A percentile compares a stretch with the other conserved stretches of the same genome.
Conservation (phyloP, 2,797 vertebrate species). For the Crocodylus rhombifer region DNA sequence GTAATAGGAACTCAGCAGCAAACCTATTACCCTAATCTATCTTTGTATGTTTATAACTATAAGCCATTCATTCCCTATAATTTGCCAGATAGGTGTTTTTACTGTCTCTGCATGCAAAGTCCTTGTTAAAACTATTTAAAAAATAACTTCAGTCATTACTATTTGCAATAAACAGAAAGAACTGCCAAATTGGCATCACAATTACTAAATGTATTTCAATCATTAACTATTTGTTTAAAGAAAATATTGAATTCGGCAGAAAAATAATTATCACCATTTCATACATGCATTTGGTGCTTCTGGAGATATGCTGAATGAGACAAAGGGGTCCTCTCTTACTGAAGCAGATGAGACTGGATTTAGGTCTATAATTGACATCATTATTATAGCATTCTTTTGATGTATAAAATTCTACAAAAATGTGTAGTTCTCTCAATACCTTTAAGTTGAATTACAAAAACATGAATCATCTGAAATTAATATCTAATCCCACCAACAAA, state of each 20-base stretch:
- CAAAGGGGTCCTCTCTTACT: background rate
- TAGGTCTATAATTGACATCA: background rate
- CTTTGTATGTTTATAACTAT: background rate
- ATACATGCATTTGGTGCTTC: slow-evolving; percentile 21
- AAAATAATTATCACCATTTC: slow-evolving; percentile 37
- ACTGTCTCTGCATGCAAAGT: background rate
- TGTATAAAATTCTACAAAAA: slow-evolving; percentile 10
- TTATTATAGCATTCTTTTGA: background rate
- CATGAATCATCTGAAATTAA: background rate
- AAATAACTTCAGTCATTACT: background rate
- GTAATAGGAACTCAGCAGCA: slow-evolving; percentile 3
- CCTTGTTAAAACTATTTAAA: background rate
- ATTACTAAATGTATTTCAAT: slow-evolving; percentile 1
- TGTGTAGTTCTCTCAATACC: background rate
- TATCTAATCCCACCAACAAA: slow-evolving; percentile 12
- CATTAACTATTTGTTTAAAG: slow-evolving; percentile 32
- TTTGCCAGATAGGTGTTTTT: background rate
- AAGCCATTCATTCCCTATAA: background rate
- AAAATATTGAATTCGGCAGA: slow-evolving; percentile 30
- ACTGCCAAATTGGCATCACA: slow-evolving; percentile 4
- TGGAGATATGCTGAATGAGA: background rate
- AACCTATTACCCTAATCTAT: background rate
- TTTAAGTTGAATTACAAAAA: background rate
- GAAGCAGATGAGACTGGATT: background rate
- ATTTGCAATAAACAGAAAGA: slow-evolving; percentile 4